Evolutionary conservation across 2,113 vertebrate species (phyloP).

Genomic region (Cercocebus atys): DNA sequence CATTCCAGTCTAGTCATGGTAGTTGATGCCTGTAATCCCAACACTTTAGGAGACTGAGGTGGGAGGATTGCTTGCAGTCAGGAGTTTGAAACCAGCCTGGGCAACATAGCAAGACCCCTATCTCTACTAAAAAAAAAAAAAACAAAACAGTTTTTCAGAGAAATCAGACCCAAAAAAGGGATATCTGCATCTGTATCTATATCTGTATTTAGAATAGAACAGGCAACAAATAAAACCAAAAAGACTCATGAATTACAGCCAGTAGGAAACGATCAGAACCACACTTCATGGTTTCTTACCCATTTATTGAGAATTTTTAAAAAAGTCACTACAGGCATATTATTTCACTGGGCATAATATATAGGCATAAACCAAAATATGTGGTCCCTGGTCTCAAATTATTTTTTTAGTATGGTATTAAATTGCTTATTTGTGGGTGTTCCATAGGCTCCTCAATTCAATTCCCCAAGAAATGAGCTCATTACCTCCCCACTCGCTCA

Average conservation of each 20-base stretch:
- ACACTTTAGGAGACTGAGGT: too few relatives aligned
- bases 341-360: background rate
- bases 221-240: background rate
- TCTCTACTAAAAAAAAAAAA: too few relatives aligned
- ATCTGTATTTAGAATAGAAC: background rate
- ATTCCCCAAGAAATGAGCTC: background rate
- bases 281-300: background rate
- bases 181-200: background rate
- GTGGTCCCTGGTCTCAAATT: background rate
- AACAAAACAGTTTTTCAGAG: too few relatives aligned
- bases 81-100: too few relatives aligned
- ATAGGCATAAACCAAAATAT: background rate
- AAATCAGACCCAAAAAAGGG: background rate
- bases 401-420: background rate
- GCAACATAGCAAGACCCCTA: too few relatives aligned
- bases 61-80: too few relatives aligned
- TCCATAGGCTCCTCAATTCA: background rate
- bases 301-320: background rate
- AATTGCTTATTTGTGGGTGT: background rate
- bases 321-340: background rate
- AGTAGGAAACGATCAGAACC: background rate
- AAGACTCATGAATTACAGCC: background rate
- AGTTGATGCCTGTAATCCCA: too few relatives aligned
- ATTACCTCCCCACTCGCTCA: background rate
- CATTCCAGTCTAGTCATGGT: too few relatives aligned